phyloP scores from a whole-genome alignment of 2,888 invertebrate genomes.

The Lydus trimaculatus region DNA sequence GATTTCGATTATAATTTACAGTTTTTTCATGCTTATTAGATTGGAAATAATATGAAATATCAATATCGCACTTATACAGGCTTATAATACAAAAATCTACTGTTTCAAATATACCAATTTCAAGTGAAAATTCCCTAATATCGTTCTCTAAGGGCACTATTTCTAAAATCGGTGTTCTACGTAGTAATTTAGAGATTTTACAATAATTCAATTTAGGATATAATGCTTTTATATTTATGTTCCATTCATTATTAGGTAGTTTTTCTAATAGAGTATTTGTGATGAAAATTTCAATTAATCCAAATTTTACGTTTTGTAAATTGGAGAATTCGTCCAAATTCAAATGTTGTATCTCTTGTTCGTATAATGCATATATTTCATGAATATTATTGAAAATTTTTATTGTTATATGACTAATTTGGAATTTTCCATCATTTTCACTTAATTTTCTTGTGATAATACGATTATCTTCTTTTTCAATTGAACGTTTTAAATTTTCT shows the following conservation, averaged over 20 bases:
- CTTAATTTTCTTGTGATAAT: conserved; percentile 43
- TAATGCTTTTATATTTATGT: conserved; percentile 42
- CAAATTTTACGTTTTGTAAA: conserved; percentile 45
- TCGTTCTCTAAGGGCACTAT: conserved; percentile 42
- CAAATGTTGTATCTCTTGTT: conserved; percentile 37
- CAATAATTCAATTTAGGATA: conserved; percentile 25
- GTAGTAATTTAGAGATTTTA: conserved; percentile 37
- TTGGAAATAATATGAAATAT: conserved; percentile 54
- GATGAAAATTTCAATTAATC: conserved; percentile 50
- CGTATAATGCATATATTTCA: conserved; percentile 46
- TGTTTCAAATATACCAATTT: conserved; percentile 41
- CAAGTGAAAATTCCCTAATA: conserved; percentile 39
- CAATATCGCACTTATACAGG: conserved; percentile 42
- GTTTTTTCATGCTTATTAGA: conserved; percentile 28
- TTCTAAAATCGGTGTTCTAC: conserved; percentile 23
- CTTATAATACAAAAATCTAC: conserved; percentile 35
- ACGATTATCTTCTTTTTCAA: conserved; percentile 44
- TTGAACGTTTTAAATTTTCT: conserved; percentile 41
- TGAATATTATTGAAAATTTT: conserved; percentile 50
- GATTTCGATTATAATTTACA: conserved; percentile 11
- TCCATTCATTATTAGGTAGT: conserved; percentile 44
- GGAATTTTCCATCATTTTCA: conserved; percentile 35
- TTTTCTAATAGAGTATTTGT: conserved; percentile 47
- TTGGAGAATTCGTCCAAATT: conserved; percentile 32
- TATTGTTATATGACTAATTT: conserved; percentile 47